phyloP scores from a whole-genome alignment of 2,797 vertebrate species.

The Enteromius thamalakanensis region DNA sequence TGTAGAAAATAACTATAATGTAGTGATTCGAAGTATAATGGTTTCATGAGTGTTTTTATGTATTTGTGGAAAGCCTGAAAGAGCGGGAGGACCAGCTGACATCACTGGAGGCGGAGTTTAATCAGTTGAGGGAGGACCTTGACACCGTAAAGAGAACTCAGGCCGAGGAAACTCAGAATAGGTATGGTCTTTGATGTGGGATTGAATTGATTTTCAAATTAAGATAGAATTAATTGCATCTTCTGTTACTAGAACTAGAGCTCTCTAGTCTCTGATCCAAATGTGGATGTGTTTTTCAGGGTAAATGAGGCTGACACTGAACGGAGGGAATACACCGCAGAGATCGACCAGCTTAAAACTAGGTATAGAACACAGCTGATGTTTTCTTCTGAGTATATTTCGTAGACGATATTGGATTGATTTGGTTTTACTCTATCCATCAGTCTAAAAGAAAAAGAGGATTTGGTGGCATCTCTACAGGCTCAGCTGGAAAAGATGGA shows the following conservation, averaged over 20 bases:
- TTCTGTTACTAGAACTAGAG: not conserved
- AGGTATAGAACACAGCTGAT: constrained; percentile 25
- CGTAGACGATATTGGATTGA: not conserved
- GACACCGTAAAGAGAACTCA: constrained; percentile 36
- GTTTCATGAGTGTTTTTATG: not conserved
- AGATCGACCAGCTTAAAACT: constrained; percentile 24
- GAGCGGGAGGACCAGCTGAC: constrained; percentile 75
- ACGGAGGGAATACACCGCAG: constrained; percentile 13
- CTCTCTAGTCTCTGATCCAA: not conserved
- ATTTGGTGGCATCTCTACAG: constrained; percentile 22
- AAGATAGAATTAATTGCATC: not conserved
- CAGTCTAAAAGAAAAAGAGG: constrained; percentile 50
- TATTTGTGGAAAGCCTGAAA: constrained; percentile 72
- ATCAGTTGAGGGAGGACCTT: constrained; percentile 69
- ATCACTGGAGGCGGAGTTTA: constrained; percentile 75
- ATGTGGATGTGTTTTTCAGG: not conserved
- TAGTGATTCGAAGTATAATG: constrained; percentile 2
- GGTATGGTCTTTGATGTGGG: constrained; percentile 15
- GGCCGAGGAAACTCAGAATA: constrained; percentile 27
- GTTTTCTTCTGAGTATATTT: not conserved
- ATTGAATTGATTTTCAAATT: not conserved
- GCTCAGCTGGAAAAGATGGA: constrained; percentile 30
- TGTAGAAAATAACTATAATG: too few species aligned
- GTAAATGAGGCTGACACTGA: constrained; percentile 28
- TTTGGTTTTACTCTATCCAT: not conserved